A percentile compares a stretch with the other conserved stretches of the same genome.
Conservation (phyloP, 2,888 invertebrate genomes). For the Lepidochrysops patricia region DNA sequence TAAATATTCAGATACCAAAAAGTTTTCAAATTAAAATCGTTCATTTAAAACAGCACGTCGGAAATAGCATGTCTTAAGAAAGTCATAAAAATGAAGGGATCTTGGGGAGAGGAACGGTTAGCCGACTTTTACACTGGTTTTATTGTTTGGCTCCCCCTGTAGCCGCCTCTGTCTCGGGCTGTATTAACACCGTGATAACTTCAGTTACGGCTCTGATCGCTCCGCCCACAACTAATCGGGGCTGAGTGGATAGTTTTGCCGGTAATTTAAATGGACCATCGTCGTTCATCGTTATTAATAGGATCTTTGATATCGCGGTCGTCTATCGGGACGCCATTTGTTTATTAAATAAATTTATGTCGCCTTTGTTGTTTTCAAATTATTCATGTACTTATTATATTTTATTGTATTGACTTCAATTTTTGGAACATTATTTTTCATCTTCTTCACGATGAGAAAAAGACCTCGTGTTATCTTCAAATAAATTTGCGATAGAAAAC, state of each 20-base stretch:
- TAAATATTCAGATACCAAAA: constrained; percentile 22
- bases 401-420: not conserved
- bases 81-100: constrained; percentile 56
- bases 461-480: not conserved
- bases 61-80: constrained; percentile 31
- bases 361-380: not conserved
- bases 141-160: constrained; percentile 61
- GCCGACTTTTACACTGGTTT: constrained; percentile 68
- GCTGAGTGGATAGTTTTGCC: constrained; percentile 55
- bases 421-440: not conserved
- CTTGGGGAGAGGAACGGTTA: constrained; percentile 52
- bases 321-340: constrained; percentile 11
- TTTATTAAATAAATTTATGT: constrained; percentile 18
- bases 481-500: not conserved
- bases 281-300: constrained; percentile 9
- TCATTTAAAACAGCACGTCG: constrained; percentile 51
- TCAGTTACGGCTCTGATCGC: constrained; percentile 40
- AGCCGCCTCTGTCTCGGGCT: constrained; percentile 58
- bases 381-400: not conserved
- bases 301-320: constrained; percentile 10
- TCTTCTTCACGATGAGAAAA: not conserved
- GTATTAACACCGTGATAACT: constrained; percentile 64
- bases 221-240: constrained; percentile 49
- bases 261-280: constrained; percentile 48
- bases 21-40: constrained; percentile 38